Percentiles rank a stretch among this genome's conserved stretches.
Evolutionary conservation across 1,140 invertebrate species (phyloP).

Genomic region (Temnothorax curvispinosus): DNA sequence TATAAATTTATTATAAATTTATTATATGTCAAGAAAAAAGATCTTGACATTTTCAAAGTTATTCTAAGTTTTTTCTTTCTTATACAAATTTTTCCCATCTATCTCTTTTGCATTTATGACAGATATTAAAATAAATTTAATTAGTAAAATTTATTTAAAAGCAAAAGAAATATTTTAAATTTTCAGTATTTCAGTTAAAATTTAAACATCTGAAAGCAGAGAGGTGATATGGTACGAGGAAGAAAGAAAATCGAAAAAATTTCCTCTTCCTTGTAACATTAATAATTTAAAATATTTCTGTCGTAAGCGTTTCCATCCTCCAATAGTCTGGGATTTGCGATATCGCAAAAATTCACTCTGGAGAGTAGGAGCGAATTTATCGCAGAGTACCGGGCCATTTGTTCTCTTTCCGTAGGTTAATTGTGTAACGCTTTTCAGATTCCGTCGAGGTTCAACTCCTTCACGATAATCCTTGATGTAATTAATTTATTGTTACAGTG

Average conservation of each 20-base stretch:
- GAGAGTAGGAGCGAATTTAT: constrained; percentile 24
- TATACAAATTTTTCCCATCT: neutral
- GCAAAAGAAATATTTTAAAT: neutral
- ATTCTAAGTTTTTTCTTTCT: neutral
- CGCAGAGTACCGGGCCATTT: neutral
- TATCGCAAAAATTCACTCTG: constrained; percentile 10
- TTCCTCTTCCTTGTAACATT: neutral
- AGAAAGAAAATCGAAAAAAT: neutral
- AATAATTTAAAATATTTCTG: constrained; percentile 17
- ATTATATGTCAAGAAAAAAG: no score
- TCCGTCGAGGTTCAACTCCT: constrained; percentile 22
- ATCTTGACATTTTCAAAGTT: neutral
- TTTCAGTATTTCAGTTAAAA: neutral
- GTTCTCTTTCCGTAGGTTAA: constrained; percentile 23
- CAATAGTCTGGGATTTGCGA: neutral
- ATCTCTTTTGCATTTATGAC: neutral
- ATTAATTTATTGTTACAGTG: constrained; percentile 48
- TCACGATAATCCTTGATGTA: constrained; percentile 54
- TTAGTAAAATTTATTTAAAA: neutral
- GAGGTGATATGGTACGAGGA: neutral
- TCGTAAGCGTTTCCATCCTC: neutral
- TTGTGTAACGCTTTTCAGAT: constrained; percentile 21
- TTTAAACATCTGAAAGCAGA: neutral
- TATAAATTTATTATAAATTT: no score
- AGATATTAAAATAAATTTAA: neutral